A percentile compares a stretch with the other conserved stretches of the same genome.
These are phyloP conservation scores for Gryllus longicercus DNA, from an alignment of 2,888 invertebrate genomes.

Conservation along the genomic window DNA sequence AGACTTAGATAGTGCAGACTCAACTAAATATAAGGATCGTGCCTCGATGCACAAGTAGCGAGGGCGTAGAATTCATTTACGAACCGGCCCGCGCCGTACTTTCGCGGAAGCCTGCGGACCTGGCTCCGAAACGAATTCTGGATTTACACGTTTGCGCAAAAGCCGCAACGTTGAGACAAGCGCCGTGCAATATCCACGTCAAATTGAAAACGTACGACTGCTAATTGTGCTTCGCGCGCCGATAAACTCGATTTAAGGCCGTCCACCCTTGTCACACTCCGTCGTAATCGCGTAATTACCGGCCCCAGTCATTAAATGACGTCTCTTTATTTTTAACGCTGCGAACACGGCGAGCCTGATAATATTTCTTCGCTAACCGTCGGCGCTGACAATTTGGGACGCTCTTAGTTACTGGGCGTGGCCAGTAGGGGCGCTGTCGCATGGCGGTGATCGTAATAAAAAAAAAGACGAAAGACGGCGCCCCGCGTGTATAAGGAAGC, in stretches of 20 bases:
- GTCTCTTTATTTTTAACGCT: slow-evolving; percentile 6
- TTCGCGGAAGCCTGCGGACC: no score
- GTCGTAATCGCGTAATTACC: neutral
- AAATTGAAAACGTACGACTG: slow-evolving; percentile 8
- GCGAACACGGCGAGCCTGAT: neutral
- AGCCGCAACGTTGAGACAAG: no score
- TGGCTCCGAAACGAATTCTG: no score
- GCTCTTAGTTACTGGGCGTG: neutral
- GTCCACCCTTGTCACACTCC: neutral
- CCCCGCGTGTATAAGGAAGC: neutral
- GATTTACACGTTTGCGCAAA: no score
- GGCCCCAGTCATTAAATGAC: neutral
- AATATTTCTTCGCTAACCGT: neutral
- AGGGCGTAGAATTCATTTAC: neutral
- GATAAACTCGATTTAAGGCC: slow-evolving; percentile 8
- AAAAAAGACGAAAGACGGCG: neutral
- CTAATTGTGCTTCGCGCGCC: slow-evolving; percentile 4
- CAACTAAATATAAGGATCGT: neutral
- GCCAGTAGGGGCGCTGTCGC: neutral
- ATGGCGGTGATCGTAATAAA: neutral
- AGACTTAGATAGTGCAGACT: neutral
- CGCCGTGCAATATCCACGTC: neutral
- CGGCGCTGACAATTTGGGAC: slow-evolving; percentile 7
- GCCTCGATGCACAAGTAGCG: neutral
- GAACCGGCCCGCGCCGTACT: no score